Evolutionary conservation across 2,113 vertebrate species (phyloP).

Genomic region (Microtus ochrogaster): DNA sequence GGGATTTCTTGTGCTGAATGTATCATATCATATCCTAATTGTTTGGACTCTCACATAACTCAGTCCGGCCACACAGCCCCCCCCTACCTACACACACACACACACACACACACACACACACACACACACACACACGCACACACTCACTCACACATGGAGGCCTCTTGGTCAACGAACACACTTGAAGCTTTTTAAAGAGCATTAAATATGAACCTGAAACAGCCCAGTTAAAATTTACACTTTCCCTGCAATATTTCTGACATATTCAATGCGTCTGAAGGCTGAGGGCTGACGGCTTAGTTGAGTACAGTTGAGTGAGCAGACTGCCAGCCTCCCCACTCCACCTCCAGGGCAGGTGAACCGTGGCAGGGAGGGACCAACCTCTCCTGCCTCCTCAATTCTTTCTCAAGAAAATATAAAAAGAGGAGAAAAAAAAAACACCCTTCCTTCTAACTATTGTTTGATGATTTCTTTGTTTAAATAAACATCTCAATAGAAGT

Average conservation of each 20-base stretch:
- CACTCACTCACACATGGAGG: constrained; percentile 58
- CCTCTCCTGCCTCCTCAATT: constrained; percentile 79
- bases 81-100: too few species aligned
- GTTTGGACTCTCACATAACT: constrained; percentile 61
- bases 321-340: constrained; percentile 86
- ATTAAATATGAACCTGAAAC: constrained; percentile 88
- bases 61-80: constrained; percentile 57
- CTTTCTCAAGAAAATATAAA: constrained; percentile 69
- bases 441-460: constrained; percentile 80
- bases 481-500: constrained; percentile 74
- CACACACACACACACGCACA: background rate
- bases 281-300: constrained; percentile 90
- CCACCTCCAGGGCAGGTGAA: constrained; percentile 89
- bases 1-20: constrained; percentile 51
- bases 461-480: constrained; percentile 81
- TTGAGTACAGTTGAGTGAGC: constrained; percentile 92
- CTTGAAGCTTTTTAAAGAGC: constrained; percentile 84
- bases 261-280: constrained; percentile 89
- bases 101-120: constrained; percentile 33
- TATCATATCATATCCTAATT: constrained; percentile 77
- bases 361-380: constrained; percentile 88
- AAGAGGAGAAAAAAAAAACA: background rate
- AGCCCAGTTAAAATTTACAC: constrained; percentile 89
- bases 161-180: constrained; percentile 76
- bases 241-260: constrained; percentile 90